These are phyloP conservation scores for Apantesis nais DNA, from an alignment of 2,888 invertebrate genomes.

Conservation along the genomic window DNA sequence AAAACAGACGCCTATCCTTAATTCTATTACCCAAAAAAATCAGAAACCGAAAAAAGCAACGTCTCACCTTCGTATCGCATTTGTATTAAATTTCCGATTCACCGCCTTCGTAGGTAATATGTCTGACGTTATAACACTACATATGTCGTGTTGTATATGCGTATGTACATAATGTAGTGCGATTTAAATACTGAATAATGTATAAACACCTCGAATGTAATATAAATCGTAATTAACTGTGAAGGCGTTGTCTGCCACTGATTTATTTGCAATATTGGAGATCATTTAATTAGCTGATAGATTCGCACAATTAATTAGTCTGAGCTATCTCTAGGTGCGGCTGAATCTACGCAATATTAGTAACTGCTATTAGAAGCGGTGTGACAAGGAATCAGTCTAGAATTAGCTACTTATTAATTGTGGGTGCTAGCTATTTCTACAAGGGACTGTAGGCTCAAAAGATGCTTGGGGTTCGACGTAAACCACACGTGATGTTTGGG, in stretches of 20 bases:
- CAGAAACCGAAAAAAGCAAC: background rate
- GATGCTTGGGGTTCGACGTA: background rate
- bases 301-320: conserved; percentile 3
- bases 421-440: background rate
- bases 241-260: conserved; percentile 23
- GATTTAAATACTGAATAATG: conserved; percentile 41
- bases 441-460: background rate
- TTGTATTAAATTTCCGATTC: conserved; percentile 1
- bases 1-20: background rate
- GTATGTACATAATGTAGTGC: conserved; percentile 11
- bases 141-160: background rate
- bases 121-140: conserved; percentile 2
- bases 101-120: background rate
- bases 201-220: conserved; percentile 33
- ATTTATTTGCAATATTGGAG: conserved; percentile 11
- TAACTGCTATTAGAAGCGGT: background rate
- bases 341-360: background rate
- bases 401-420: background rate
- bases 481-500: background rate
- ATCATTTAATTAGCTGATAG: conserved; percentile 12
- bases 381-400: background rate
- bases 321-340: conserved; percentile 4
- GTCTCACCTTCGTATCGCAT: background rate
- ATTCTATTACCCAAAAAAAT: background rate
- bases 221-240: conserved; percentile 30